Evolutionary conservation across 2,888 invertebrate species (phyloP), one percentile per base, ranked within the genome.

Genomic region (Heliconius ismenius): DNA sequence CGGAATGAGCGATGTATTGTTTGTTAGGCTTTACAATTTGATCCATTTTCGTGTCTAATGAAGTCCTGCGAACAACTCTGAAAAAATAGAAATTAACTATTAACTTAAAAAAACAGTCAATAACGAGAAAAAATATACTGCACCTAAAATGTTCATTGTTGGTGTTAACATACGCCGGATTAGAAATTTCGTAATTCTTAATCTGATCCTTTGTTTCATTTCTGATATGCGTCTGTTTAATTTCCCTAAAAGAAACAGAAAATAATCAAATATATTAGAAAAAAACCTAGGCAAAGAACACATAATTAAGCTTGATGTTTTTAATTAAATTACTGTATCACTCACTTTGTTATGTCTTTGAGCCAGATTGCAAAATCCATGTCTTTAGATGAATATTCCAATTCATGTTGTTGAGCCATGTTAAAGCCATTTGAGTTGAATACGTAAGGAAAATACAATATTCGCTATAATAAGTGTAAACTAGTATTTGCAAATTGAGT

Each of bases 301-400:
- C 24, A 26, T 67, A 4, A 36, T 39, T 13, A 39, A 13, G 32
- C 13, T 28, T 13, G 24, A 62, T 62, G 62, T 6, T 9, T 70
- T 26, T 28, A 43, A 54, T 21, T 64, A 26, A 49, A 58, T 62
- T 76, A 67, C 43, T 3, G 4, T 63, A 18, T 21, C 54, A 28
- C 90, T 89, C 83, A 93, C 93, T 91, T 91, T 85, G 92, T 91
- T 89, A 93, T 88, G 84, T 91, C 92, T 86, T 93, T 90, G 79
- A 93, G 90, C 93, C 93, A 93, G 77, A 87, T 85, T 79, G 92
- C 90, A 82, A 88, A 83, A 80, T 92, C 89, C 76, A 83, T 86
- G 80, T 90, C 89, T 74, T 86, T 89, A 78, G 84, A 84, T 78
- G 86, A 81, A 82, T 87, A 88, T 82, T 89, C 90, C 83, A 86